These are phyloP conservation scores for Agrilus biguttatus DNA, from an alignment of 2,888 invertebrate genomes.

Conservation along the genomic window DNA sequence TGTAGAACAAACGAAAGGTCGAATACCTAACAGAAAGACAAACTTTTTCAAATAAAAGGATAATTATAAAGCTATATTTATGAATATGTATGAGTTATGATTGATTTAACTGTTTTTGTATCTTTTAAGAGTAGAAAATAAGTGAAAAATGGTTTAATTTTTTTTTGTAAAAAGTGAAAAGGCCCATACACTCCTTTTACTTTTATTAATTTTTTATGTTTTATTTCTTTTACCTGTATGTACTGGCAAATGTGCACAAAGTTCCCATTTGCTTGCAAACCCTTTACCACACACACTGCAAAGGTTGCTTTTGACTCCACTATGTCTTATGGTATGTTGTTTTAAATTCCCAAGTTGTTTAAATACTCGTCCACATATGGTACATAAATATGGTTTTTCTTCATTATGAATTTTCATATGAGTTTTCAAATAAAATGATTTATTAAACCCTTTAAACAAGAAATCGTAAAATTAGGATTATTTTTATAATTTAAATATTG, in stretches of 20 bases:
- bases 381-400: conserved; percentile 32
- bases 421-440: conserved; percentile 33
- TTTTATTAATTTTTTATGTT: too few species aligned
- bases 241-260: conserved; percentile 32
- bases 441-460: conserved; percentile 27
- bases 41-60: background rate
- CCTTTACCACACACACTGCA: conserved; percentile 32
- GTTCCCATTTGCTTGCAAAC: conserved; percentile 32
- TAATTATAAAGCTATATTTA: too few species aligned
- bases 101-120: too few species aligned
- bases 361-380: conserved; percentile 33
- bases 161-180: too few species aligned
- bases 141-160: too few species aligned
- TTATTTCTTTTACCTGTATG: conserved; percentile 27
- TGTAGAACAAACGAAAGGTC: conserved; percentile 28
- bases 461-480: too few species aligned
- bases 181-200: too few species aligned
- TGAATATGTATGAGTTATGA: too few species aligned
- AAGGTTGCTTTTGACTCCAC: conserved; percentile 32
- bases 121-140: too few species aligned
- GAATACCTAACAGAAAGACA: conserved; percentile 19
- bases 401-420: conserved; percentile 33
- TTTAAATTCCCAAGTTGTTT: conserved; percentile 32
- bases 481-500: conserved; percentile 9
- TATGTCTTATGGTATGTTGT: conserved; percentile 31